Evolutionary conservation across 2,113 vertebrate species (phyloP).

Genomic region (Brachypodius melanocephalos): DNA sequence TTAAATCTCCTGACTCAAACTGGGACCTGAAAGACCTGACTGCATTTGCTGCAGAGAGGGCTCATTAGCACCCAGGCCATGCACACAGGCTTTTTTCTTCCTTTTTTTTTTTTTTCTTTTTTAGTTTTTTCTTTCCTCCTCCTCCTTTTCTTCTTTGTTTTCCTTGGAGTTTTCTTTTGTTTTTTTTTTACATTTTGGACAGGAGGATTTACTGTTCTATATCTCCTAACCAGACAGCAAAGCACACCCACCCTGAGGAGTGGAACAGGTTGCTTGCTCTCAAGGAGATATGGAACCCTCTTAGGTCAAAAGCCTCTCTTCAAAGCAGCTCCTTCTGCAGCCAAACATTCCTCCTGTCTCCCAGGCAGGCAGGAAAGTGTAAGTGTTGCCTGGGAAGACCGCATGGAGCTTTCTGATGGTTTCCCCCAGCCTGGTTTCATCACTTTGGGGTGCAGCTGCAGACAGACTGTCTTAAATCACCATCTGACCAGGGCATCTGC

Average conservation of each 20-base stretch:
- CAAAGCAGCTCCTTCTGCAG: background rate
- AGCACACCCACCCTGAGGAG: background rate
- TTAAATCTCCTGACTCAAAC: background rate
- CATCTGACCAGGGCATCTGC: background rate
- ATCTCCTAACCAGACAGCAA: background rate
- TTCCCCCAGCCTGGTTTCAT: background rate
- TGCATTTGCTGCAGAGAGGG: background rate
- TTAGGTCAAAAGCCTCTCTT: background rate
- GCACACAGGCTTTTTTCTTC: background rate
- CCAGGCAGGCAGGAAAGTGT: background rate
- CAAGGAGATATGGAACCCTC: background rate
- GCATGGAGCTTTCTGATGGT: background rate
- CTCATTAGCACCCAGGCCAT: background rate
- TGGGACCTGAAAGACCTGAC: background rate
- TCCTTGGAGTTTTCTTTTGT: rapidly evolving
- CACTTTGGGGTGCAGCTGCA: background rate
- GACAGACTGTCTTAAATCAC: background rate
- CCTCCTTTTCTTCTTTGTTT: background rate
- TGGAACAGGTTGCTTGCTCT: background rate
- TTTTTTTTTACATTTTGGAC: background rate
- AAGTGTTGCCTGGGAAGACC: background rate
- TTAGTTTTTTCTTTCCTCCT: background rate
- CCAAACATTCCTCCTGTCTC: background rate
- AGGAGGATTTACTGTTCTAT: background rate
- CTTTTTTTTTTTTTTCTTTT: background rate